Conservation (phyloP, 2,888 invertebrate genomes). For the Protonemura montana region DNA sequence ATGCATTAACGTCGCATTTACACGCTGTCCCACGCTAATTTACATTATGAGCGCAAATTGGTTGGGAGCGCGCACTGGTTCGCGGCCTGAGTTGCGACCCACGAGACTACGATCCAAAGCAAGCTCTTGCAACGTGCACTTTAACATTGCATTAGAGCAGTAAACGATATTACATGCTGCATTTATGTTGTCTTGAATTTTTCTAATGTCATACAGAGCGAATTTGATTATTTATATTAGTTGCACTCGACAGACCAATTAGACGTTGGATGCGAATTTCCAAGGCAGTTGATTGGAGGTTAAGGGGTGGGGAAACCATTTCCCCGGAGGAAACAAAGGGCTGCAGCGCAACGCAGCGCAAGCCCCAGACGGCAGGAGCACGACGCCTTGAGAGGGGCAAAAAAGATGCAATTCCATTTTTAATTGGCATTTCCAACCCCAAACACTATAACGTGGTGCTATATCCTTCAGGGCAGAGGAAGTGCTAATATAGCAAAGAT, state of each 20-base stretch:
- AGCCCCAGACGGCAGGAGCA: neutral
- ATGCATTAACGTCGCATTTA: neutral
- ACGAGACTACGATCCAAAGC: too few relatives aligned
- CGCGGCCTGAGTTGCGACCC: neutral
- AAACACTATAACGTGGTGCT: neutral
- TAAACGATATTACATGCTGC: neutral
- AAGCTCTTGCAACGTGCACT: neutral
- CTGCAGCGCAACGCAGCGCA: neutral
- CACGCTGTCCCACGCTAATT: constrained; percentile 1
- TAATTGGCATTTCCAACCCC: constrained; percentile 8
- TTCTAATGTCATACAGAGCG: neutral
- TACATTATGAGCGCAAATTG: neutral
- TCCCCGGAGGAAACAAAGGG: neutral
- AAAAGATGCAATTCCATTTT: constrained; percentile 35
- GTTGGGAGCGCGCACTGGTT: neutral
- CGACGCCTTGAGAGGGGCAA: neutral
- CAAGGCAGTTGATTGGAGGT: neutral
- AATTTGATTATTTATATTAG: neutral
- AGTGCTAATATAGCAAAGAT: constrained; percentile 4
- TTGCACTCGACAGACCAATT: neutral
- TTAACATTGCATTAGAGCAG: neutral
- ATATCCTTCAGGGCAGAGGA: neutral
- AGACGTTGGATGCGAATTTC: neutral
- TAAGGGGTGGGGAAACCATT: neutral
- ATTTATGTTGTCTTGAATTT: neutral